These are phyloP conservation scores for Rhopilema esculentum DNA, from an alignment of 30 jellyfish, hydroid and myxozoan genomes.

Conservation along the genomic window DNA sequence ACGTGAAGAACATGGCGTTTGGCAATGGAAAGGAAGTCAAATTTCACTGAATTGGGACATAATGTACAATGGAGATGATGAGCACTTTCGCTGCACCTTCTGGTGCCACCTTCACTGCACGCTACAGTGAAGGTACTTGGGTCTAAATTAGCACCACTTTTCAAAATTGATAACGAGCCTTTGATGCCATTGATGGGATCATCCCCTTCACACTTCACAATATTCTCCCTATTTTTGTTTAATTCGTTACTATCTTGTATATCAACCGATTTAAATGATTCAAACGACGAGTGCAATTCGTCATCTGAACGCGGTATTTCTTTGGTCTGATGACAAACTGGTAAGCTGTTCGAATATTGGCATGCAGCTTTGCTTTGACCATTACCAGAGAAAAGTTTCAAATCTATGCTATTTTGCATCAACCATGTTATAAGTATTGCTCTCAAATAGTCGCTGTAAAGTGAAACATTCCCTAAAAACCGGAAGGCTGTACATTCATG, in stretches of 20 bases:
- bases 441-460: background rate
- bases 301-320: background rate
- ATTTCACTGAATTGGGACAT: conserved; percentile 1
- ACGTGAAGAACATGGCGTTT: conserved; percentile 4
- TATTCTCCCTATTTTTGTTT: too few species aligned
- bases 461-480: background rate
- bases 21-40: background rate
- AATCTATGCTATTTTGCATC: background rate
- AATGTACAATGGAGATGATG: conserved; percentile 11
- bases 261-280: background rate
- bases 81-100: background rate
- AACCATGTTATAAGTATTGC: background rate
- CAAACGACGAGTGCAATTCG: background rate
- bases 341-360: background rate
- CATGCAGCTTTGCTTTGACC: background rate
- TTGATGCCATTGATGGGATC: background rate
- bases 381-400: background rate
- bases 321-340: background rate
- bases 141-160: background rate
- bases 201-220: background rate
- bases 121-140: background rate
- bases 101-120: background rate
- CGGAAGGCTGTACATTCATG: background rate
- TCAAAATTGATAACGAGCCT: background rate
- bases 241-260: background rate